A percentile compares a stretch with the other conserved stretches of the same genome.
phyloP scores from a whole-genome alignment of 1,140 invertebrate species.

The Lucilia cuprina region DNA sequence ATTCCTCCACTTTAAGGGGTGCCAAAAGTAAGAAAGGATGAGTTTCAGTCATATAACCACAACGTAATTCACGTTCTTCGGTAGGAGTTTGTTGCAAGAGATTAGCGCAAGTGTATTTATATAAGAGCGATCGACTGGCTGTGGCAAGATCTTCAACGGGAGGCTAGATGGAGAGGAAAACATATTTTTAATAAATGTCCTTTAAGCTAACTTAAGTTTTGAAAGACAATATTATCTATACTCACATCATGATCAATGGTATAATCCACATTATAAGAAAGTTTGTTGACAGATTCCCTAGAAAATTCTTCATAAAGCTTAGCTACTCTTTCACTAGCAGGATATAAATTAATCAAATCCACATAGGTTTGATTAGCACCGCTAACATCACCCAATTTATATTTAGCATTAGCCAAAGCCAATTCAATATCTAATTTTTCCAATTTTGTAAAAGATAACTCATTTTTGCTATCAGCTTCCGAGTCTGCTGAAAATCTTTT shows the following conservation, averaged over 20 bases:
- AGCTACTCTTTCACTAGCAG: conserved; percentile 39
- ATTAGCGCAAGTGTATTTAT: conserved; percentile 68
- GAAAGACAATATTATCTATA: not conserved
- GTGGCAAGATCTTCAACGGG: conserved; percentile 38
- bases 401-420: conserved; percentile 39
- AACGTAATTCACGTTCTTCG: conserved; percentile 67
- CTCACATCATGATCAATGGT: conserved; percentile 48
- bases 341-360: conserved; percentile 38
- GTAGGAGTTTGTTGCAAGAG: conserved; percentile 68
- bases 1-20: conserved; percentile 90
- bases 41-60: conserved; percentile 77
- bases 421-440: conserved; percentile 39
- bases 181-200: too few species aligned
- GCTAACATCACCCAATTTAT: conserved; percentile 37
- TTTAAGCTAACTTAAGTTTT: too few species aligned
- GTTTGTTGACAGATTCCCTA: not conserved
- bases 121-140: conserved; percentile 36
- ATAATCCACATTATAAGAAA: not conserved
- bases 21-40: conserved; percentile 81
- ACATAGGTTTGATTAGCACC: conserved; percentile 45
- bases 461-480: not conserved
- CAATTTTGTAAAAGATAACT: not conserved
- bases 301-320: conserved; percentile 38
- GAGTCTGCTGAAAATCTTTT: conserved; percentile 33
- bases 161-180: conserved; percentile 38